Percentiles rank a stretch among this genome's conserved stretches.
phyloP scores from a whole-genome alignment of 2,797 vertebrate species.

The Okamejei kenojei region DNA sequence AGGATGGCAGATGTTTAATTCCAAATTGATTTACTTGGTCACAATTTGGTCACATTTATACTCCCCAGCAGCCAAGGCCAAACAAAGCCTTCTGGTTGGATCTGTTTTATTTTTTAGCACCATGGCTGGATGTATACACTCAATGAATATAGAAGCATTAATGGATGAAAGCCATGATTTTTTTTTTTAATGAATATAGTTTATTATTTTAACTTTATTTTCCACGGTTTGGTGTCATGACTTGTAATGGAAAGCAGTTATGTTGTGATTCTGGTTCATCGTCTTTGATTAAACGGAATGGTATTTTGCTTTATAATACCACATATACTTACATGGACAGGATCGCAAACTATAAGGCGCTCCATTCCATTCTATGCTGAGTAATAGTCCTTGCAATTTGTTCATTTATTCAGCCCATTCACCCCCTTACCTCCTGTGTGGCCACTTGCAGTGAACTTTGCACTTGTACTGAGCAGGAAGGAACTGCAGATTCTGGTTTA shows the following conservation, averaged over 20 bases:
- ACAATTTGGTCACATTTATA: too few species aligned
- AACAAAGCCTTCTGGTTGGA: not conserved
- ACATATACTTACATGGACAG: not conserved
- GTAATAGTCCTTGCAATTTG: not conserved
- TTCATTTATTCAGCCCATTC: not conserved
- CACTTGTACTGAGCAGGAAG: too few species aligned
- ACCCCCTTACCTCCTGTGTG: too few species aligned
- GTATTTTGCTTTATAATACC: too few species aligned
- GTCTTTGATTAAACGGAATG: too few species aligned
- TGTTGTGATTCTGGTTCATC: not conserved
- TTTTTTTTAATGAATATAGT: not conserved
- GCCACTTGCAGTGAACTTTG: too few species aligned
- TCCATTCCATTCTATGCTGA: not conserved
- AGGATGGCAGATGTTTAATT: too few species aligned
- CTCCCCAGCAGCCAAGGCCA: too few species aligned
- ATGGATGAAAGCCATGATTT: not conserved
- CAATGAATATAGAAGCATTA: not conserved
- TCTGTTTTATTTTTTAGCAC: not conserved
- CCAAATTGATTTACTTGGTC: too few species aligned
- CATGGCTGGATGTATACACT: not conserved
- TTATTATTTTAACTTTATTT: not conserved
- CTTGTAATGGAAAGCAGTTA: not conserved
- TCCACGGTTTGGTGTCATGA: not conserved
- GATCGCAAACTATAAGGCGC: not conserved
- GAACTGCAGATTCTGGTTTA: too few species aligned